Evolutionary conservation across 1,140 invertebrate genomes (phyloP), one percentile per base, ranked within the genome.

Genomic region (Chymomyza costata): DNA sequence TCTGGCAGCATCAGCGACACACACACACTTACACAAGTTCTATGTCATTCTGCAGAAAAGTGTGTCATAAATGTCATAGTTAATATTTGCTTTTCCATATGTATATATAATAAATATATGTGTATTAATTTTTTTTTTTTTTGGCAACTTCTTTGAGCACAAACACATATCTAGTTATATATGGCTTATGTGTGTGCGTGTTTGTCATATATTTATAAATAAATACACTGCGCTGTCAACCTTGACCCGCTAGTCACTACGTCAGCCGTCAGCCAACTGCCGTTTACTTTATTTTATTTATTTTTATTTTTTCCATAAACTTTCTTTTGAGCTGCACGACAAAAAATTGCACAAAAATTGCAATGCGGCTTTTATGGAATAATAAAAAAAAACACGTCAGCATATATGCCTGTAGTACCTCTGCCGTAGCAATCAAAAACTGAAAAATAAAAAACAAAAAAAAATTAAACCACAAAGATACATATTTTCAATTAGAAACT

Each of bases 51-150:
- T 56, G 32, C 18, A 61, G 71, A 63, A 78, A 76, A 76, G 73
- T 76, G 71, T 76, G 71, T 67, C 71, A 76, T 76, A 76, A 76
- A 76, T 71, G 71, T 80, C 71, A 76, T 80, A 80, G 71, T 76
- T 80, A 76, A 76, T 76, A 76, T 76, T 76, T 76, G 71, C 73
- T 76, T 67, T 55, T 71, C 44, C 58, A 50, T 65, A 56, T 47
- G 31, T 21, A 21, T 19, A 25, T 10, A 7, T 13, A 45, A 21
- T 18, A 16, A 16, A 11, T 31, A 8, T 39, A 2, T 40, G 3
- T 16, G 3, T 16, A 13, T 16, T 6, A 19, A 17, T 8, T 15
- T 38, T n/a, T 45, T 41, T 37, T 30, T 25, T 57, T 66, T 73
- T 55, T 74, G 69, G 46, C 65, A 62, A 68, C 52, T 62, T 52